Evolutionary conservation across 1,140 invertebrate genomes (phyloP).

Genomic region (Rhagoletis pomonella): DNA sequence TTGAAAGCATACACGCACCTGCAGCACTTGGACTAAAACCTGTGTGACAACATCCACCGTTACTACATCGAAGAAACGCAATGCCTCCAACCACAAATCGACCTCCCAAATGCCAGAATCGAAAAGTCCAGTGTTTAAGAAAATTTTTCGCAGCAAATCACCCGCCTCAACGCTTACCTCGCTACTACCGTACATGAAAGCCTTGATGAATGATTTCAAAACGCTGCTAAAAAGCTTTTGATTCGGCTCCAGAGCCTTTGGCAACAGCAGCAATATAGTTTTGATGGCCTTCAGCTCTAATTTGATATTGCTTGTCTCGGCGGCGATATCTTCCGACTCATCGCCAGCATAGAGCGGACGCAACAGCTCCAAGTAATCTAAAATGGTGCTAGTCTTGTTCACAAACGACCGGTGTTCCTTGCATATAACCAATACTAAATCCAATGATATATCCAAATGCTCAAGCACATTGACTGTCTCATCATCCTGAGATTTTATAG

Average conservation of each 20-base stretch:
- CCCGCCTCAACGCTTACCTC: constrained; percentile 70
- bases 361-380: constrained; percentile 70
- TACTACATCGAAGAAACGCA: constrained; percentile 63
- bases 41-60: constrained; percentile 62
- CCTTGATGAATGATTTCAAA: constrained; percentile 76
- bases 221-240: constrained; percentile 78
- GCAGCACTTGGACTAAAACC: constrained; percentile 64
- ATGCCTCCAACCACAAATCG: constrained; percentile 80
- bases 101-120: constrained; percentile 78
- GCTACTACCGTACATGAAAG: constrained; percentile 73
- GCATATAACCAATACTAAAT: constrained; percentile 68
- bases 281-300: constrained; percentile 81
- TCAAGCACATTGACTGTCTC: constrained; percentile 62
- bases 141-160: constrained; percentile 75
- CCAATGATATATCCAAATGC: constrained; percentile 67
- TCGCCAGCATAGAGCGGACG: constrained; percentile 64
- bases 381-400: constrained; percentile 68
- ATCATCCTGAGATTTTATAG: constrained; percentile 58
- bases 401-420: constrained; percentile 71
- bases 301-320: constrained; percentile 66
- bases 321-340: constrained; percentile 31
- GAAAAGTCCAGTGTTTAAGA: constrained; percentile 79
- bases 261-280: constrained; percentile 78
- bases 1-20: constrained; percentile 49
- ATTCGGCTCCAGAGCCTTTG: constrained; percentile 76